phyloP scores from a whole-genome alignment of 2,113 vertebrate genomes.

The crab-eating macaque (Macaca fascicularis) region DNA sequence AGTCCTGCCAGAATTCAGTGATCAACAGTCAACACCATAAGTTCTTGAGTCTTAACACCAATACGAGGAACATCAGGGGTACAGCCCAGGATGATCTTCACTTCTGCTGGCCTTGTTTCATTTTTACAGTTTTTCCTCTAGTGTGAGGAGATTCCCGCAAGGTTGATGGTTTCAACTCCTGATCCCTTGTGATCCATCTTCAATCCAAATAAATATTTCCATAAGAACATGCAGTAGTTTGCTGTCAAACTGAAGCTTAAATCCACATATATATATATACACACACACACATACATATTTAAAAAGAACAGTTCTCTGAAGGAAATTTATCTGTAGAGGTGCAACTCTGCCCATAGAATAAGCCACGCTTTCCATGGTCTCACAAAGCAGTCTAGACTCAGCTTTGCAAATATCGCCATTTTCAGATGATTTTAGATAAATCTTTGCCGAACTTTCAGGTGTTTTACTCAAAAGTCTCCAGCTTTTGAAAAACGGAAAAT shows the following conservation, averaged over 20 bases:
- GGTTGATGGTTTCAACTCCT: background rate
- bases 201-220: background rate
- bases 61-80: background rate
- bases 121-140: background rate
- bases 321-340: background rate
- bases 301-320: background rate
- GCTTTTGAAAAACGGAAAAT: background rate
- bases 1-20: background rate
- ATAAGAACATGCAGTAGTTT: background rate
- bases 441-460: background rate
- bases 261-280: background rate
- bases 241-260: constrained; percentile 1
- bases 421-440: constrained; percentile 25
- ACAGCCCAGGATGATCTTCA: background rate
- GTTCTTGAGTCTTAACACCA: background rate
- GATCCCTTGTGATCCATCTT: background rate
- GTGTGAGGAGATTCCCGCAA: background rate
- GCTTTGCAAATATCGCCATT: constrained; percentile 34
- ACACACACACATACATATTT: background rate
- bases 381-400: background rate
- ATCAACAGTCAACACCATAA: background rate
- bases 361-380: background rate
- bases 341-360: background rate
- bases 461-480: background rate
- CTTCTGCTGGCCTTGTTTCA: background rate